Percentiles rank a stretch among this genome's conserved stretches.
phyloP scores from a whole-genome alignment of 2,888 invertebrate species.

The Barypeithes pellucidus region DNA sequence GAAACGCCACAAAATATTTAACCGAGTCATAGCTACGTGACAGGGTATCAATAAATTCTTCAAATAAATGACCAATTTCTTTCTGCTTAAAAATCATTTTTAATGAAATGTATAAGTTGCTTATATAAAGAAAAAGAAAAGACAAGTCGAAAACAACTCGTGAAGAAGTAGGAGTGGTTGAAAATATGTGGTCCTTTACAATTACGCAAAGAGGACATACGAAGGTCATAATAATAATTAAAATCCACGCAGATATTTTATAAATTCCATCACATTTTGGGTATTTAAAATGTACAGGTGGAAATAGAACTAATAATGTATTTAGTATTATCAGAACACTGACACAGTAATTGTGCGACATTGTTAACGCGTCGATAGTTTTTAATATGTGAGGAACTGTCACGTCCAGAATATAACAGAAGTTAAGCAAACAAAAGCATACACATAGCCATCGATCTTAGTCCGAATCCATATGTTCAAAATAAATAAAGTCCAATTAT shows the following conservation, averaged over 20 bases:
- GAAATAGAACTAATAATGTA: constrained; percentile 38
- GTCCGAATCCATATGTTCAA: background rate
- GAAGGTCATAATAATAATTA: constrained; percentile 27
- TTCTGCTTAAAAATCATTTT: constrained; percentile 28
- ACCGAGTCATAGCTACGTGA: constrained; percentile 21
- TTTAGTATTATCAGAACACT: constrained; percentile 21
- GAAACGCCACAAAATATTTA: constrained; percentile 32
- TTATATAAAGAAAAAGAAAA: constrained; percentile 36
- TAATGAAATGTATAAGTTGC: constrained; percentile 41
- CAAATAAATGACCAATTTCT: constrained; percentile 14
- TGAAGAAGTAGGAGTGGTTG: constrained; percentile 30
- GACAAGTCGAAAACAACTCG: constrained; percentile 40
- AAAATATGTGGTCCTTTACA: constrained; percentile 37
- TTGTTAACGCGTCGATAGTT: background rate
- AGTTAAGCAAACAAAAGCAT: background rate
- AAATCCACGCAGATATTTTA: constrained; percentile 30
- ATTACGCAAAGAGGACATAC: constrained; percentile 31
- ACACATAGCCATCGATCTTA: background rate
- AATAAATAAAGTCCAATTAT: too few species aligned
- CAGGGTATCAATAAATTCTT: constrained; percentile 8
- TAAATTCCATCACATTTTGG: constrained; percentile 18
- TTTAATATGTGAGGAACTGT: background rate
- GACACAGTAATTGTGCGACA: constrained; percentile 20
- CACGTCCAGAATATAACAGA: background rate
- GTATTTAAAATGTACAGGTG: constrained; percentile 29